These are phyloP conservation scores for Anguilla obscura DNA, from an alignment of 2,797 vertebrate species.

Conservation along the genomic window DNA sequence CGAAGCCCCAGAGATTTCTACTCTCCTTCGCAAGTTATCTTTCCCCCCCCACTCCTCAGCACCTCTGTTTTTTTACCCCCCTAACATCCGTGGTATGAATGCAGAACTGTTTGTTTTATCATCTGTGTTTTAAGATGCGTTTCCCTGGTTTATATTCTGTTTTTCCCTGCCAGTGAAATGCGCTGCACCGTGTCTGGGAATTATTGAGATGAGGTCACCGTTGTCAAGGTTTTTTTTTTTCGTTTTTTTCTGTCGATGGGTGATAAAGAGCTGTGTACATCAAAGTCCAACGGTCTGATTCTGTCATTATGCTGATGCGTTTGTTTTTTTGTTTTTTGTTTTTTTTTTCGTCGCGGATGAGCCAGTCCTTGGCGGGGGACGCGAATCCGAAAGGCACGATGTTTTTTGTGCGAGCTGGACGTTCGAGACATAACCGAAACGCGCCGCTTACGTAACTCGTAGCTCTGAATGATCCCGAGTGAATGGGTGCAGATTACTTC, in stretches of 20 bases:
- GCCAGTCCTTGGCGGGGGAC: neutral
- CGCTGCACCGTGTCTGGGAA: neutral
- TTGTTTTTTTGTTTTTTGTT: neutral
- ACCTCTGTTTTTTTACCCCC: neutral
- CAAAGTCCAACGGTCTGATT: slow-evolving; percentile 19
- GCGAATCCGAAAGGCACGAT: neutral
- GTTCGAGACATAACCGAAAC: neutral
- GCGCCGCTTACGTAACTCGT: neutral
- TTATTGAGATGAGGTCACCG: slow-evolving; percentile 48
- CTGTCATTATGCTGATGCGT: neutral
- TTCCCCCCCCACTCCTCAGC: neutral
- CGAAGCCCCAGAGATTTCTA: slow-evolving; percentile 52
- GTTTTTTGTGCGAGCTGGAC: neutral
- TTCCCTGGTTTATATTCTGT: slow-evolving; percentile 51
- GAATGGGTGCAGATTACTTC: neutral
- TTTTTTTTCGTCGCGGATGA: neutral
- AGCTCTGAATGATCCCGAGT: neutral
- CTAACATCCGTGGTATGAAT: neutral
- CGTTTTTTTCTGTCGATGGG: neutral
- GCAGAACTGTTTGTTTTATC: slow-evolving; percentile 32
- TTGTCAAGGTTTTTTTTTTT: slow-evolving; percentile 44
- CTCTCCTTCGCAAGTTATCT: slow-evolving; percentile 37
- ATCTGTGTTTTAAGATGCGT: slow-evolving; percentile 39
- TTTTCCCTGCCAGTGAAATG: slow-evolving; percentile 15
- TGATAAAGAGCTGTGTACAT: slow-evolving; percentile 38